Evolutionary conservation across 2,797 vertebrate species (phyloP).

Genomic region (Sylvilagus floridanus): DNA sequence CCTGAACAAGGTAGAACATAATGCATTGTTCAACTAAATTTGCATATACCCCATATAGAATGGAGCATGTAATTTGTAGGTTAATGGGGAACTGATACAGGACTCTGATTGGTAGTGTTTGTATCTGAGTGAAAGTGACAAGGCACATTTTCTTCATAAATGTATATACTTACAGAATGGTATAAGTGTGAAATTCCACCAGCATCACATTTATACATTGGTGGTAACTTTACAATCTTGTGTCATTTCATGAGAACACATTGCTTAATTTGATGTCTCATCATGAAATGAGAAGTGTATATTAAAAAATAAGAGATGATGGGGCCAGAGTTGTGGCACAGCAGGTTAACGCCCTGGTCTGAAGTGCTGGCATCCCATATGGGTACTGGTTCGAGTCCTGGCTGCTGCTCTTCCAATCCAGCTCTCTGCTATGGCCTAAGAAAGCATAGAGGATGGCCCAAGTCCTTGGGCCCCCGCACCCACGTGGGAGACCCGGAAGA

Average conservation of each 20-base stretch:
- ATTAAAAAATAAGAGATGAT: background rate
- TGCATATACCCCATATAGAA: background rate
- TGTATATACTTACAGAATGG: background rate
- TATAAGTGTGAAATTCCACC: background rate
- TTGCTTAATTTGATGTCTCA: background rate
- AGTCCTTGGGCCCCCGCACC: too few relatives aligned
- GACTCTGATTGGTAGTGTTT: background rate
- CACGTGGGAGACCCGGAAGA: too few relatives aligned
- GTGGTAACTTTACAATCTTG: background rate
- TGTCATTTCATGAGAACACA: background rate
- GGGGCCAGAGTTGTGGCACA: too few relatives aligned
- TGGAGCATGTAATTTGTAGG: background rate
- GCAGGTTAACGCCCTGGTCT: too few relatives aligned
- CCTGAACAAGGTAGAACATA: background rate
- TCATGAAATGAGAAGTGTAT: background rate
- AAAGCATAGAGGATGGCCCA: too few relatives aligned
- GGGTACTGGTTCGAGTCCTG: too few relatives aligned
- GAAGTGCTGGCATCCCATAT: too few relatives aligned
- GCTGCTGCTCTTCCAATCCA: too few relatives aligned
- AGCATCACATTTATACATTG: background rate
- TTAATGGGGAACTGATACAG: background rate
- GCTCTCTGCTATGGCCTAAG: too few relatives aligned
- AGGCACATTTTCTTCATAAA: background rate
- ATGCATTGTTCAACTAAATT: background rate
- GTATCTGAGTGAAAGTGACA: background rate